phyloP scores from a whole-genome alignment of 2,113 vertebrate genomes.

The Lethenteron reissneri region DNA sequence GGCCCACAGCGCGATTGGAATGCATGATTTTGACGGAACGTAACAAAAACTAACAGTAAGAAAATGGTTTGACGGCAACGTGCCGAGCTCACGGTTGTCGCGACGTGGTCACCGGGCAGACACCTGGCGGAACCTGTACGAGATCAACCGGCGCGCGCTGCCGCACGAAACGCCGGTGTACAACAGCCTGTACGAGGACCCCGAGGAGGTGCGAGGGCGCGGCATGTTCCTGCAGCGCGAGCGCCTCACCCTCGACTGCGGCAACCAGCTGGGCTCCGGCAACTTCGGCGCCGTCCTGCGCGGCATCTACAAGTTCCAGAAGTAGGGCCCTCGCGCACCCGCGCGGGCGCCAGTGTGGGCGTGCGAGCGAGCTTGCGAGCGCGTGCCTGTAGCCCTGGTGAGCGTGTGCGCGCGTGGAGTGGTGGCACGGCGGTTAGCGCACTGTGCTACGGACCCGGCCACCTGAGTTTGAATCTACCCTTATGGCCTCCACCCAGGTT shows the following conservation, averaged over 20 bases:
- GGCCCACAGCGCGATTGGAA: too few species aligned
- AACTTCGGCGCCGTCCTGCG: constrained; percentile 88
- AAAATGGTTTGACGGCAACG: too few species aligned
- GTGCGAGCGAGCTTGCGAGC: too few species aligned
- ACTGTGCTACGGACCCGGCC: background rate
- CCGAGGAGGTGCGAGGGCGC: constrained; percentile 61
- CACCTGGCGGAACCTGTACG: background rate
- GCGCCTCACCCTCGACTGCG: constrained; percentile 49
- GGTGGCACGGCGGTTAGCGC: background rate
- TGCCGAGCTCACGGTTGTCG: too few species aligned
- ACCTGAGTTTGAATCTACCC: too few species aligned
- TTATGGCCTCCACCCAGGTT: background rate
- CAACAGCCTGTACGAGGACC: constrained; percentile 82
- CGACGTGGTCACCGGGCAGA: too few species aligned
- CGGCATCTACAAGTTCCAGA: constrained; percentile 68
- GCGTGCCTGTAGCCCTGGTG: background rate
- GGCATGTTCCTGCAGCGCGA: constrained; percentile 43
- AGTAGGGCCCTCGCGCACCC: constrained; percentile 26
- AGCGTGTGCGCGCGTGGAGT: background rate
- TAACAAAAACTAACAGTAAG: too few species aligned
- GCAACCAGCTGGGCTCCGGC: constrained; percentile 63
- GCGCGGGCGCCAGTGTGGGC: too few species aligned
- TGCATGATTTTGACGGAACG: too few species aligned
- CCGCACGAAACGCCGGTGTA: constrained; percentile 86
- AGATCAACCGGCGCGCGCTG: constrained; percentile 28